Conservation (phyloP, 2,888 invertebrate genomes). For the Esperia sulphurella region DNA sequence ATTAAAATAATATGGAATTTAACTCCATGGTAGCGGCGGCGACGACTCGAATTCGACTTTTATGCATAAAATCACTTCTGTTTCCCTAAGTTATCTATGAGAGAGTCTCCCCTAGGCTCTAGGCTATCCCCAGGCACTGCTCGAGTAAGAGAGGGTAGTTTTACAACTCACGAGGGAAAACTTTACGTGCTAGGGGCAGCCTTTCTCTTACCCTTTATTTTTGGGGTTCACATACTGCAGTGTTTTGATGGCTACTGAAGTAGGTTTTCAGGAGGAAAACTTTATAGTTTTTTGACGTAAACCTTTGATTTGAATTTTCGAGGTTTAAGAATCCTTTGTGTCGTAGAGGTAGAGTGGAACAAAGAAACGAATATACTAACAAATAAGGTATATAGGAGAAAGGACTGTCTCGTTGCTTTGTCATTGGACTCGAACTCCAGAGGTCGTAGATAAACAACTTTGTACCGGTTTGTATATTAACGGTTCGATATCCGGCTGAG, state of each 20-base stretch:
- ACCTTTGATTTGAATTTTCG: no score
- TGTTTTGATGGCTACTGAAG: constrained; percentile 43
- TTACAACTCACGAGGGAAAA: constrained; percentile 71
- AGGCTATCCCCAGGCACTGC: constrained; percentile 52
- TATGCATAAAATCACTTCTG: neutral
- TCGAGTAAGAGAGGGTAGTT: constrained; percentile 69
- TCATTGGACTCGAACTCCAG: no score
- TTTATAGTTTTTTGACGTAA: neutral
- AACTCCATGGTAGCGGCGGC: no score
- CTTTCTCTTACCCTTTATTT: constrained; percentile 56
- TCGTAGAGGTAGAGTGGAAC: no score
- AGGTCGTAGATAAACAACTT: no score
- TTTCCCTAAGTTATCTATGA: constrained; percentile 28
- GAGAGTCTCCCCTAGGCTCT: constrained; percentile 49
- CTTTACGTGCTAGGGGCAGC: constrained; percentile 55
- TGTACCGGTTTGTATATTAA: no score
- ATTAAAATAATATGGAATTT: no score
- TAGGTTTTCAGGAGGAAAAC: constrained; percentile 17
- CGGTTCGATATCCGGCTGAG: no score
- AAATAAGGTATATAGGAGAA: no score
- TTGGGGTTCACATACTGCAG: constrained; percentile 34
- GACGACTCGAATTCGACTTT: neutral
- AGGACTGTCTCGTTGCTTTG: no score
- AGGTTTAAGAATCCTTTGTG: no score
- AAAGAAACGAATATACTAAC: no score